These are phyloP conservation scores for Aphelenchoides fujianensis DNA, from an alignment of 1,140 invertebrate species.

Conservation along the genomic window DNA sequence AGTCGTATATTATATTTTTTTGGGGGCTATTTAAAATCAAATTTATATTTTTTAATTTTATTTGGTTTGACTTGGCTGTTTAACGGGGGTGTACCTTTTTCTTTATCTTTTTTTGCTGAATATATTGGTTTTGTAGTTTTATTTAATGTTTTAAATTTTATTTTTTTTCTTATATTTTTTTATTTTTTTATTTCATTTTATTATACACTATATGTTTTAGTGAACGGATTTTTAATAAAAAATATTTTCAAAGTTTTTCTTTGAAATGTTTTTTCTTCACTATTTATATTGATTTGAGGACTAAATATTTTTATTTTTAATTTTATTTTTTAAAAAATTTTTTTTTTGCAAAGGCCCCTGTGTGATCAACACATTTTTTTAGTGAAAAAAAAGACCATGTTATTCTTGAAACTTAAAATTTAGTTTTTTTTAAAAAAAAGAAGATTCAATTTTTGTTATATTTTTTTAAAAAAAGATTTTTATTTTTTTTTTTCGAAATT, in stretches of 20 bases:
- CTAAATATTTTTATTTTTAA: slow-evolving; percentile 33
- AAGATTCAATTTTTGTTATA: slow-evolving; percentile 24
- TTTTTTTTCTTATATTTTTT: slow-evolving; percentile 29
- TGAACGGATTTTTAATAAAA: slow-evolving; percentile 11
- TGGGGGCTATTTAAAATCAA: slow-evolving; percentile 19
- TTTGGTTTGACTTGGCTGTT: slow-evolving; percentile 37
- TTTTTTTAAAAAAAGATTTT: slow-evolving; percentile 17
- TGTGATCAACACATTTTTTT: too few species aligned
- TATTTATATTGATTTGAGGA: slow-evolving; percentile 12
- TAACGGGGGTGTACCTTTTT: slow-evolving; percentile 41
- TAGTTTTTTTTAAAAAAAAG: slow-evolving; percentile 13
- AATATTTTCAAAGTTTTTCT: slow-evolving; percentile 9
- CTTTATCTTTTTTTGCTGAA: slow-evolving; percentile 30
- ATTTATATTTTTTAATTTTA: slow-evolving; percentile 23
- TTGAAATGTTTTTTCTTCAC: slow-evolving; percentile 18
- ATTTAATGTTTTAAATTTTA: too few species aligned
- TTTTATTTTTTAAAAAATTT: slow-evolving; percentile 30
- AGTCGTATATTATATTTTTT: slow-evolving; percentile 34
- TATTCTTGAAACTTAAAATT: slow-evolving; percentile 25
- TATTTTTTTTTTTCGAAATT: slow-evolving; percentile 24
- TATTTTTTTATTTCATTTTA: slow-evolving; percentile 39
- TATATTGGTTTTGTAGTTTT: slow-evolving; percentile 28
- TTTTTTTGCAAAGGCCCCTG: too few species aligned
- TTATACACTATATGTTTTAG: slow-evolving; percentile 27
- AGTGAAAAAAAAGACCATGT: too few species aligned